Conservation (phyloP, 2,797 vertebrate genomes). For the Anguilla marmorata region DNA sequence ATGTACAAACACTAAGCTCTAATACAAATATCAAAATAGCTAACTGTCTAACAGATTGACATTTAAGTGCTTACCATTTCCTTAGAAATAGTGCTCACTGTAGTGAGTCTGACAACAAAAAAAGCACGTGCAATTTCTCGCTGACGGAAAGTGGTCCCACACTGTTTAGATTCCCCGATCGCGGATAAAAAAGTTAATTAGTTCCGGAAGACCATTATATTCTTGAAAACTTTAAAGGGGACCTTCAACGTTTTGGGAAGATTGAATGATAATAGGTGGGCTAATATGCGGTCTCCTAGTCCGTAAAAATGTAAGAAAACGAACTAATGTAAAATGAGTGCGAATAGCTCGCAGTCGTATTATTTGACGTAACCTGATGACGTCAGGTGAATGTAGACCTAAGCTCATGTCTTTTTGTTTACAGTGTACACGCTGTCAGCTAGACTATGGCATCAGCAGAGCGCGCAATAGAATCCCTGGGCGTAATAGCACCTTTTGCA, state of each 20-base stretch:
- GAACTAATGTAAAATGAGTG: too few species aligned
- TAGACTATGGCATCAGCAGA: too few species aligned
- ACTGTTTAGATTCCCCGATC: constrained; percentile 17
- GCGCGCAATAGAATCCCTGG: too few species aligned
- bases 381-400: too few species aligned
- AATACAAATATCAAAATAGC: background rate
- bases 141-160: constrained; percentile 15
- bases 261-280: background rate
- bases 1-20: background rate
- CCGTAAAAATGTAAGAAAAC: background rate
- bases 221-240: background rate
- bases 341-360: too few species aligned
- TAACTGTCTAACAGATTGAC: background rate
- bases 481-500: background rate
- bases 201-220: background rate
- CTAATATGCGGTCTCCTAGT: background rate
- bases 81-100: too few species aligned
- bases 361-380: too few species aligned
- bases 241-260: background rate
- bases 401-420: too few species aligned
- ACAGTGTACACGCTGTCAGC: too few species aligned
- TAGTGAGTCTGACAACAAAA: too few species aligned
- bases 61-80: constrained; percentile 16
- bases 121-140: background rate
- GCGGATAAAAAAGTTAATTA: background rate